Evolutionary conservation across 2,888 invertebrate species (phyloP).

Genomic region (Acanthopleura granulata): DNA sequence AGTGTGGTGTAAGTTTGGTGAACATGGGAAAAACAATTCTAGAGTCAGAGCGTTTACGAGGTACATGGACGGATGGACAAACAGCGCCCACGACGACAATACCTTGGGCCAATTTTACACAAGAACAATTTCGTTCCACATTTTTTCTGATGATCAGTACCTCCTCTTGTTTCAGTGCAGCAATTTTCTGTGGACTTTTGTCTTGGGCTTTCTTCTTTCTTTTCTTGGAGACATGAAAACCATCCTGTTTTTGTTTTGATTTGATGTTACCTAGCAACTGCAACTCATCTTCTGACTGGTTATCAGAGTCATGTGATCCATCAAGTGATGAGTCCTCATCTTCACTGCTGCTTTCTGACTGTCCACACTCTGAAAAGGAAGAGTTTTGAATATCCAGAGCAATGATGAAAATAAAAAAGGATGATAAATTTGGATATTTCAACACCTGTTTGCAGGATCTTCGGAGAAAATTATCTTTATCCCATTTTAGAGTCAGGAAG

Average conservation of each 20-base stretch:
- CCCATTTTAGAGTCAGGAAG: not conserved
- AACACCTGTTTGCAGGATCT: not conserved
- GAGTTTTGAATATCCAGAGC: not conserved
- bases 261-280: slow-evolving; percentile 49
- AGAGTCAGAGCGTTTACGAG: no score
- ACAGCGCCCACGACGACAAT: no score
- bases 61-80: no score
- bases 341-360: slow-evolving; percentile 14
- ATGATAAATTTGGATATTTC: not conserved
- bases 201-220: slow-evolving; percentile 45
- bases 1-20: no score
- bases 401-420: not conserved
- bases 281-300: slow-evolving; percentile 32
- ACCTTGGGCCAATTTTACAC: not conserved
- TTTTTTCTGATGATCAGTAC: slow-evolving; percentile 28
- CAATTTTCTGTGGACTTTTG: slow-evolving; percentile 34
- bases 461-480: no score
- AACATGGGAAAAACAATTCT: no score
- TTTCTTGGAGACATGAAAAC: slow-evolving; percentile 45
- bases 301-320: slow-evolving; percentile 9
- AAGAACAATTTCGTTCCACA: not conserved
- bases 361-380: not conserved
- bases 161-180: slow-evolving; percentile 48
- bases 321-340: slow-evolving; percentile 16
- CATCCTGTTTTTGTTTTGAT: slow-evolving; percentile 30